Conservation (phyloP, 2,888 invertebrate genomes). For the Tetranychus piercei region DNA sequence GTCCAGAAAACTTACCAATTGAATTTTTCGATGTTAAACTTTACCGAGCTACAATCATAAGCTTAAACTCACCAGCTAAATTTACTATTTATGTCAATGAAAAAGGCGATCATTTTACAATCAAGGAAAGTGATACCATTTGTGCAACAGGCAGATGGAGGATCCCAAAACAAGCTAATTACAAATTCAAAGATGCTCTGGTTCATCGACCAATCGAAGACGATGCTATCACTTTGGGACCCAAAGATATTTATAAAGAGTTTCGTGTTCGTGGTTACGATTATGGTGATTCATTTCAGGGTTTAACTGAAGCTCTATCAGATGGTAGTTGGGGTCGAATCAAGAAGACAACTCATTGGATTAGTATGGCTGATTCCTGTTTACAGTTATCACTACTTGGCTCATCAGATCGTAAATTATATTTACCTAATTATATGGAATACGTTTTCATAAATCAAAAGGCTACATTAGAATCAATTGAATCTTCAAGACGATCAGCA, state of each 20-base stretch:
- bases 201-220: background rate
- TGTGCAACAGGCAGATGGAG: constrained; percentile 31
- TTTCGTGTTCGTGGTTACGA: constrained; percentile 66
- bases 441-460: constrained; percentile 16
- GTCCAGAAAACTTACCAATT: constrained; percentile 30
- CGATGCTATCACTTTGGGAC: constrained; percentile 27
- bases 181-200: constrained; percentile 6
- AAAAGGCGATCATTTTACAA: constrained; percentile 33
- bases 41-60: constrained; percentile 39
- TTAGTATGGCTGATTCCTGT: constrained; percentile 87
- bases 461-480: constrained; percentile 14
- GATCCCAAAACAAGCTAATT: constrained; percentile 10
- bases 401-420: constrained; percentile 28
- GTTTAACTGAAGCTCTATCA: constrained; percentile 56
- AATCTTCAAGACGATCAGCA: constrained; percentile 15
- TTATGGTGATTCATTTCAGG: constrained; percentile 60
- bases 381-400: constrained; percentile 45
- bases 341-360: constrained; percentile 75
- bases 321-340: constrained; percentile 53
- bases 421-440: constrained; percentile 33
- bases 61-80: constrained; percentile 36
- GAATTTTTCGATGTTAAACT: constrained; percentile 36
- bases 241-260: constrained; percentile 61
- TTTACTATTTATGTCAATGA: constrained; percentile 32
- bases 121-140: constrained; percentile 32